Evolutionary conservation across 2,113 vertebrate genomes (phyloP).

Genomic region (Psophia crepitans): DNA sequence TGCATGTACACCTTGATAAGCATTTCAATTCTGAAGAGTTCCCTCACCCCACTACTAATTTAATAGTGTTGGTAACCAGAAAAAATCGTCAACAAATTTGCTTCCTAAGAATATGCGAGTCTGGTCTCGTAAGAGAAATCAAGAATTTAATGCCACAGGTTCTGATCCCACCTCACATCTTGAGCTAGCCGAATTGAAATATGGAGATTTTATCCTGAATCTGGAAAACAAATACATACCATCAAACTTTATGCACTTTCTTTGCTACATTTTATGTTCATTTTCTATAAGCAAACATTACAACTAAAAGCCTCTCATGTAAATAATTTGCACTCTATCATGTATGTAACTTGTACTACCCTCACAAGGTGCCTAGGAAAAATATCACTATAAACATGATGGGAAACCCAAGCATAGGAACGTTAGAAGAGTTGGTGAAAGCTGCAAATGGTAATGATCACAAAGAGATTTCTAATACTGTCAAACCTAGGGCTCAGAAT

Average conservation of each 20-base stretch:
- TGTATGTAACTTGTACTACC: background rate
- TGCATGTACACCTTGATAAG: background rate
- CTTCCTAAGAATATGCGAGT: background rate
- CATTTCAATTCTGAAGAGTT: background rate
- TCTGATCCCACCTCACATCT: background rate
- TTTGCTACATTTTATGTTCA: background rate
- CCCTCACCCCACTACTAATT: background rate
- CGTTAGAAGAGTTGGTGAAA: background rate
- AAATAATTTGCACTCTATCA: background rate
- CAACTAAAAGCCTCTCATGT: background rate
- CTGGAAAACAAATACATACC: background rate
- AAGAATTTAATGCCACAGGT: background rate
- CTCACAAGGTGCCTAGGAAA: background rate
- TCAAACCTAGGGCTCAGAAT: background rate
- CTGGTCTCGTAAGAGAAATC: background rate
- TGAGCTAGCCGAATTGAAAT: background rate
- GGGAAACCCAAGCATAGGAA: background rate
- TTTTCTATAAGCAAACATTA: background rate
- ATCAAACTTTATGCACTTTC: background rate
- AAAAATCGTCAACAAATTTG: background rate
- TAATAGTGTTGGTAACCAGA: background rate
- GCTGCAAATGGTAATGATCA: background rate
- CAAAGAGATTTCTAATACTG: background rate
- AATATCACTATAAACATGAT: rapidly evolving
- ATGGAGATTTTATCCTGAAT: background rate